Evolutionary conservation across 2,113 vertebrate genomes (phyloP).

Genomic region (Baryphthengus martii): DNA sequence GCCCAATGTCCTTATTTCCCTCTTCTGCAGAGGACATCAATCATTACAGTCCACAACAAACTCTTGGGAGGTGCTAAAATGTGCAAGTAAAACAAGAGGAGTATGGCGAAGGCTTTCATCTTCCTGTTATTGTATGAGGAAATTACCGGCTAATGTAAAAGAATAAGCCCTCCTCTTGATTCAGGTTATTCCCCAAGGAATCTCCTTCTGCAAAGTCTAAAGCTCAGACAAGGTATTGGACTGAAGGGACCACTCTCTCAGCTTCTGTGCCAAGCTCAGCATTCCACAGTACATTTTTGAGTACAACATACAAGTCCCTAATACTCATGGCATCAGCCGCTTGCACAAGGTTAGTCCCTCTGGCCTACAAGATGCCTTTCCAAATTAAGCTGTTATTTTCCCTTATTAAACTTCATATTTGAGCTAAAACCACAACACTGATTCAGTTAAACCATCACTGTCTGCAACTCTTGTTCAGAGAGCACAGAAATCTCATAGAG

Average conservation of each 20-base stretch:
- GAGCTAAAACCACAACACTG: neutral
- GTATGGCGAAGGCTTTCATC: neutral
- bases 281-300: neutral
- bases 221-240: neutral
- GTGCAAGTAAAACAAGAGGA: neutral
- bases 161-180: neutral
- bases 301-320: neutral
- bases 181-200: neutral
- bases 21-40: neutral
- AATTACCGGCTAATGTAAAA: neutral
- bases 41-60: neutral
- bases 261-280: neutral
- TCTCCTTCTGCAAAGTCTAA: neutral
- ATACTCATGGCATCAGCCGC: conserved; percentile 27
- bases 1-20: neutral
- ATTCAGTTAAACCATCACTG: neutral
- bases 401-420: conserved; percentile 38
- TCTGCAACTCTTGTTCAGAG: neutral
- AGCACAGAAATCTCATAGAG: neutral
- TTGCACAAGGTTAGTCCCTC: neutral
- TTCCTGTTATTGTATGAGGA: neutral
- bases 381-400: conserved; percentile 37
- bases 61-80: neutral
- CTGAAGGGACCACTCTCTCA: neutral
- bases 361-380: neutral